phyloP scores from a whole-genome alignment of 2,888 invertebrate genomes.

The Anoplius nigerrimus region DNA sequence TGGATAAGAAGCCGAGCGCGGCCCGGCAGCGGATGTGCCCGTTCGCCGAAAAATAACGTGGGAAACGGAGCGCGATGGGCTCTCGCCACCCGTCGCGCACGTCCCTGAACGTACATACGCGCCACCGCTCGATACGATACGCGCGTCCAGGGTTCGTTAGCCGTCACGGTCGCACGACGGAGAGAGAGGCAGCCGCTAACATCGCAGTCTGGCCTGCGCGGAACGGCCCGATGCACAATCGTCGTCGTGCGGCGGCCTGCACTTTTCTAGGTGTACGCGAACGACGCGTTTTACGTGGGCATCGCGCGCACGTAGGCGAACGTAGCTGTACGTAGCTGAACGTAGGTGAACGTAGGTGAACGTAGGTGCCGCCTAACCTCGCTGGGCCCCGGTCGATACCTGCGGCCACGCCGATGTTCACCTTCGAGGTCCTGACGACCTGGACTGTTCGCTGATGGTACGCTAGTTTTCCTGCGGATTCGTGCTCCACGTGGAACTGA shows the following conservation, averaged over 20 bases:
- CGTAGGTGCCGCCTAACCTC: no score
- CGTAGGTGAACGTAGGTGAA: conserved; percentile 1
- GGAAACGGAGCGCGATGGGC: neutral
- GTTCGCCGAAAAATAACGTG: neutral
- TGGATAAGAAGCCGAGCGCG: neutral
- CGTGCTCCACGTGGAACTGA: no score
- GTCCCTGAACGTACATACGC: conserved; percentile 46
- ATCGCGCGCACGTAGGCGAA: conserved; percentile 24
- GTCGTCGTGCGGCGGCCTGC: conserved; percentile 21
- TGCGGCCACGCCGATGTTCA: no score
- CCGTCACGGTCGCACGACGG: conserved; percentile 66
- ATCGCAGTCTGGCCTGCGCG: conserved; percentile 17
- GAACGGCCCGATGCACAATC: conserved; percentile 29
- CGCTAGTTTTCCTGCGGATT: no score
- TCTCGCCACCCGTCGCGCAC: conserved; percentile 29
- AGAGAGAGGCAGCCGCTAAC: conserved; percentile 25
- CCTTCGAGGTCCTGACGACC: no score
- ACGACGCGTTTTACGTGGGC: conserved; percentile 43
- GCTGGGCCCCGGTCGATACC: no score
- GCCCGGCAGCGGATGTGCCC: no score
- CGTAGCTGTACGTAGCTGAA: neutral
- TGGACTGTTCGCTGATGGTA: no score
- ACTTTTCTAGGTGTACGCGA: conserved; percentile 22
- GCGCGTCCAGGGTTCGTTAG: conserved; percentile 66
- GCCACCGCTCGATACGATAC: conserved; percentile 59